phyloP scores from a whole-genome alignment of 2,797 vertebrate species.

The Chlorospingus semifuscus region DNA sequence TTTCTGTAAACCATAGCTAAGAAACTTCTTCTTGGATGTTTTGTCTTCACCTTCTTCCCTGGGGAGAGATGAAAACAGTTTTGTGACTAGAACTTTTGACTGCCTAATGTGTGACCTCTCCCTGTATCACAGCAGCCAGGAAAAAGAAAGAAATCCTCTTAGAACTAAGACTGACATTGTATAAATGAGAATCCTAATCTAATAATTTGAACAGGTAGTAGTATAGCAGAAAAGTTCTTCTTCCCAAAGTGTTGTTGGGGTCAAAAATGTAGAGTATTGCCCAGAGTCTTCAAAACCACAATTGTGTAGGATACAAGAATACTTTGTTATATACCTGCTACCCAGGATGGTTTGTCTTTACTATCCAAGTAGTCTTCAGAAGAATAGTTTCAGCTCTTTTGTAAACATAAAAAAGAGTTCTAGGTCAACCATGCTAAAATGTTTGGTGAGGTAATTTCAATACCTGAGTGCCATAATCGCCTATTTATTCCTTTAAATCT shows the following conservation, averaged over 20 bases:
- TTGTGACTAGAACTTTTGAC: not conserved
- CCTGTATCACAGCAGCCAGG: not conserved
- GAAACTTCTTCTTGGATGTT: not conserved
- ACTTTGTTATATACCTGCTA: not conserved
- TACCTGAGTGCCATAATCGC: not conserved
- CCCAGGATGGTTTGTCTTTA: not conserved
- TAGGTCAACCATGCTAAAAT: not conserved
- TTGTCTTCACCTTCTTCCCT: not conserved
- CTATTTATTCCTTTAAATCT: not conserved
- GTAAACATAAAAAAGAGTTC: not conserved
- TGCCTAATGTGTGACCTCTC: not conserved
- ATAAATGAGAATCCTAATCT: not conserved
- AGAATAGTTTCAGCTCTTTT: not conserved
- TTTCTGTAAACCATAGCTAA: not conserved
- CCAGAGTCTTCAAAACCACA: not conserved
- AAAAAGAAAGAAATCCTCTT: not conserved
- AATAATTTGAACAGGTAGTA: not conserved
- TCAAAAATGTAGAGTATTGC: not conserved
- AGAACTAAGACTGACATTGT: not conserved
- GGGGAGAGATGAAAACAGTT: not conserved
- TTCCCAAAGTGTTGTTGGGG: not conserved
- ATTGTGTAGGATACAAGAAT: fast-evolving
- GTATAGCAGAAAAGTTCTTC: not conserved
- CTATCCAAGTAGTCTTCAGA: not conserved
- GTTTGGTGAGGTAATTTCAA: not conserved